These are phyloP conservation scores for Neopipo cinnamomea DNA, from an alignment of 2,113 vertebrate genomes.

Conservation along the genomic window DNA sequence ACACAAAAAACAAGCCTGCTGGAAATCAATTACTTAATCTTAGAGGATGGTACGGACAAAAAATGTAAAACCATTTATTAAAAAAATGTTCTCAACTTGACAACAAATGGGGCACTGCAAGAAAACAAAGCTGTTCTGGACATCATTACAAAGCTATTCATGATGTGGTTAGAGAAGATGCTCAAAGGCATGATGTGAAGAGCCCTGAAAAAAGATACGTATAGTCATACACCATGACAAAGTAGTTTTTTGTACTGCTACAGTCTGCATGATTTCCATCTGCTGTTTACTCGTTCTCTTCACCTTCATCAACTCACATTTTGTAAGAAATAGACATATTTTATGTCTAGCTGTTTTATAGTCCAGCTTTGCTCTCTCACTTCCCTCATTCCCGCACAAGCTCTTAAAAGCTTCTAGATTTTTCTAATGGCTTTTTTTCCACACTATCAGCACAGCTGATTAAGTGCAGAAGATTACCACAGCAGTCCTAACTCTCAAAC, in stretches of 20 bases:
- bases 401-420: background rate
- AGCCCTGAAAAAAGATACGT: background rate
- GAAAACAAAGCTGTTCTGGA: conserved; percentile 9
- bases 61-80: background rate
- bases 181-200: background rate
- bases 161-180: background rate
- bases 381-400: background rate
- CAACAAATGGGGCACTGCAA: background rate
- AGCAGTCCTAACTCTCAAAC: background rate
- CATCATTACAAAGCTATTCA: background rate
- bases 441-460: background rate
- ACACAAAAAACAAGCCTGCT: background rate
- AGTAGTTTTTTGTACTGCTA: background rate
- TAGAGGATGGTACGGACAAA: background rate
- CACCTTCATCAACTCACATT: conserved; percentile 16
- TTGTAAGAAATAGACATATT: background rate
- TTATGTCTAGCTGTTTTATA: background rate
- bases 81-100: background rate
- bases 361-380: background rate
- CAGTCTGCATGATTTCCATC: conserved; percentile 5
- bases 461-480: background rate
- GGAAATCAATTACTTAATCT: background rate
- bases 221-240: background rate
- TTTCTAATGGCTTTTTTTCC: background rate
- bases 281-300: conserved; percentile 20